phyloP scores from a whole-genome alignment of 35 echinoderm and acorn worm species.

The Apostichopus parvimensis region DNA sequence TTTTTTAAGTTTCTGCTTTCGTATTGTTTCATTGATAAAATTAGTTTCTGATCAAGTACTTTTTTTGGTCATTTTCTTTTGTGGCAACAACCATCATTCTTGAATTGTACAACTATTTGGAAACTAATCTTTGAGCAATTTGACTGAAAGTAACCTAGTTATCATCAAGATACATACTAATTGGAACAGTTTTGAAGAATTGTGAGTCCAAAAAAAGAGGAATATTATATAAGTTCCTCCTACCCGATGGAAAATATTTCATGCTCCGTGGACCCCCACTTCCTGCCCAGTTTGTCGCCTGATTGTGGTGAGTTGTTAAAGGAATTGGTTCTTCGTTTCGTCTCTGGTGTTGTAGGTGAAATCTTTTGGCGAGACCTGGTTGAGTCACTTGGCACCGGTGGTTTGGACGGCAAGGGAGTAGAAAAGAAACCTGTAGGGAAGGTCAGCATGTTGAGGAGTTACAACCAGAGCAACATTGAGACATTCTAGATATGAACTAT shows the following conservation, averaged over 20 bases:
- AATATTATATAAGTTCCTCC: not conserved
- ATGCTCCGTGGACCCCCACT: slow-evolving; percentile 41
- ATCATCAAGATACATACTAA: too few relatives aligned
- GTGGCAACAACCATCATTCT: too few relatives aligned
- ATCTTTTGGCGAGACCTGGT: slow-evolving; percentile 19
- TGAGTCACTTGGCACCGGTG: slow-evolving; percentile 31
- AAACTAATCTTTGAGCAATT: too few relatives aligned
- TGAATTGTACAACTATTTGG: too few relatives aligned
- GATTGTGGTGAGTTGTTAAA: slow-evolving; percentile 25
- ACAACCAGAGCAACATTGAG: not conserved
- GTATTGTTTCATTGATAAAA: too few relatives aligned
- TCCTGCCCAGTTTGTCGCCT: slow-evolving; percentile 24
- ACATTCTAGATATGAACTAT: too few relatives aligned
- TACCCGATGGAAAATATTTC: slow-evolving; percentile 43
- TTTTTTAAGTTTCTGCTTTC: too few relatives aligned
- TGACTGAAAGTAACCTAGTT: too few relatives aligned
- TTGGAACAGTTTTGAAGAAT: too few relatives aligned
- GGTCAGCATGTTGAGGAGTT: not conserved
- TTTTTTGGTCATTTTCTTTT: too few relatives aligned
- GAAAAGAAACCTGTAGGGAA: slow-evolving; percentile 30
- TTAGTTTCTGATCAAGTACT: too few relatives aligned
- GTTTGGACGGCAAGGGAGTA: slow-evolving; percentile 35
- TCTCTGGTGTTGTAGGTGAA: slow-evolving; percentile 9
- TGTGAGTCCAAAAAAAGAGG: too few relatives aligned
- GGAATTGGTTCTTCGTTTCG: slow-evolving; percentile 28